Evolutionary conservation across 2,888 invertebrate species (phyloP).

Genomic region (Dromius quadrimaculatus): DNA sequence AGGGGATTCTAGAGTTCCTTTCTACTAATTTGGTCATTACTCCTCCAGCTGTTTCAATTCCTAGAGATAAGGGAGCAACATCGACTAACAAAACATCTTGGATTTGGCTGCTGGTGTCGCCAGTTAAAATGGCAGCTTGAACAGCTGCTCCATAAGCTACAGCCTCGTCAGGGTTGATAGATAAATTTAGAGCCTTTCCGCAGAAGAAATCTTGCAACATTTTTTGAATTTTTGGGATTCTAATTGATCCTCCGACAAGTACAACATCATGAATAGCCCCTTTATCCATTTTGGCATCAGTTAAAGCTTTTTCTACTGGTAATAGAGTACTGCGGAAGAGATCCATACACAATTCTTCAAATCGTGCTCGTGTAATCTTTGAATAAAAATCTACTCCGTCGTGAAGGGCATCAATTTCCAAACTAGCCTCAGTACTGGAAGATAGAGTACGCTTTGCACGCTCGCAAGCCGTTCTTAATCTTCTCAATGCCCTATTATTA

Average conservation of each 20-base stretch:
- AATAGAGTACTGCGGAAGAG: constrained; percentile 82
- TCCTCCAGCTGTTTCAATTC: constrained; percentile 87
- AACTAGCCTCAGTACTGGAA: constrained; percentile 80
- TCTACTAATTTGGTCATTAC: constrained; percentile 89
- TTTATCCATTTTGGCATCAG: constrained; percentile 88
- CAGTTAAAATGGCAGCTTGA: constrained; percentile 91
- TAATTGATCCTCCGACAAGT: constrained; percentile 89
- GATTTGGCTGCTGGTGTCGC: constrained; percentile 76
- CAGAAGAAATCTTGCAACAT: constrained; percentile 85
- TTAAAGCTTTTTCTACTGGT: constrained; percentile 88
- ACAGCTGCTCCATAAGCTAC: constrained; percentile 95
- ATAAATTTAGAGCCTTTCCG: constrained; percentile 87
- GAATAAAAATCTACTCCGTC: constrained; percentile 94
- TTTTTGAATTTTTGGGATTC: constrained; percentile 93
- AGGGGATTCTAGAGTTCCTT: constrained; percentile 84
- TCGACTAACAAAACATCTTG: constrained; percentile 88
- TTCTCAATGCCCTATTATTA: constrained; percentile 83
- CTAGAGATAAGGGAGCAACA: constrained; percentile 81
- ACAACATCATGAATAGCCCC: constrained; percentile 84
- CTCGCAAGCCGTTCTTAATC: constrained; percentile 88
- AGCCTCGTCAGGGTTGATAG: constrained; percentile 93
- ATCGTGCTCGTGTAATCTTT: constrained; percentile 84
- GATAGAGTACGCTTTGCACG: constrained; percentile 83
- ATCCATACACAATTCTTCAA: constrained; percentile 92
- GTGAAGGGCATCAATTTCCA: constrained; percentile 90